phyloP scores from a whole-genome alignment of 2,113 vertebrate species.

The Phaethornis superciliosus region DNA sequence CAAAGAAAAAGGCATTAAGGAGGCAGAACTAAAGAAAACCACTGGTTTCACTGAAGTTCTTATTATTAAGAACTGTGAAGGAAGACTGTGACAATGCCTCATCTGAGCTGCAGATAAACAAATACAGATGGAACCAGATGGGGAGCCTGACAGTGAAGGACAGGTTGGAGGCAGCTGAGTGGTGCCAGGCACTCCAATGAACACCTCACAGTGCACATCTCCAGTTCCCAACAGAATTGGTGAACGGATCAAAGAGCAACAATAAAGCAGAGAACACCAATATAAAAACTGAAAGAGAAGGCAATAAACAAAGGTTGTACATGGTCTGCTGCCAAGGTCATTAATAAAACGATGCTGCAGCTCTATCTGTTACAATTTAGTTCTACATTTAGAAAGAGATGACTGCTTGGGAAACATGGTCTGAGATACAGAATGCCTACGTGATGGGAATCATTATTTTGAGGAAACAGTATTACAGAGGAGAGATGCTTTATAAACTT shows the following conservation, averaged over 20 bases:
- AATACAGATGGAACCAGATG: neutral
- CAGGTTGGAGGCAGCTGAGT: neutral
- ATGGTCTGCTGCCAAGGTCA: neutral
- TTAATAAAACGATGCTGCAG: neutral
- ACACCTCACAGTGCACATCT: neutral
- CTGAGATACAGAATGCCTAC: neutral
- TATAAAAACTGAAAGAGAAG: neutral
- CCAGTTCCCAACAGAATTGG: neutral
- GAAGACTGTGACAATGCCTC: neutral
- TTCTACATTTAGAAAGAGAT: neutral
- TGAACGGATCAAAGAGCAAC: neutral
- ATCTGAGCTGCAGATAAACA: neutral
- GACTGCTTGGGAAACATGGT: neutral
- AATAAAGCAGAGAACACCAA: neutral
- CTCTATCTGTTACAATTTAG: neutral
- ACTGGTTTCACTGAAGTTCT: neutral
- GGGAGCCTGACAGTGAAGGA: neutral
- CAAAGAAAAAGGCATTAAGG: accelerated
- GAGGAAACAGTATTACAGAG: neutral
- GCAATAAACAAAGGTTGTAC: neutral
- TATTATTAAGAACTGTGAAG: neutral
- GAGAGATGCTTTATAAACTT: neutral
- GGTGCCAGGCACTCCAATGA: neutral
- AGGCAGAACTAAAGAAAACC: neutral
- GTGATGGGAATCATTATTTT: accelerated